A percentile compares a stretch with the other conserved stretches of the same genome.
Conservation (phyloP, 1,140 invertebrate species). For the Elymnias hypermnestra region DNA sequence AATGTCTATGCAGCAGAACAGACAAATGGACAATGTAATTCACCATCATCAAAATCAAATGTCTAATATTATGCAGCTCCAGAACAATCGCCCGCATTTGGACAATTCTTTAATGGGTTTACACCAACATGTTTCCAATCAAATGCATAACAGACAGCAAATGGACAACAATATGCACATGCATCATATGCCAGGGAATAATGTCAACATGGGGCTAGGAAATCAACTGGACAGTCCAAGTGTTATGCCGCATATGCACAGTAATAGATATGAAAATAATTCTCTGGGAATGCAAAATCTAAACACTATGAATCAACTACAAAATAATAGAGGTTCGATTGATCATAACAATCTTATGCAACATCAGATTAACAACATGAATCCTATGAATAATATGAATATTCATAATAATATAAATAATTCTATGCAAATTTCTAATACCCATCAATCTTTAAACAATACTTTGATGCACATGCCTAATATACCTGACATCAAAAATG, state of each 20-base stretch:
- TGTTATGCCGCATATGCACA: conserved; percentile 47
- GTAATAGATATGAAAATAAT: conserved; percentile 59
- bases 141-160: conserved; percentile 67
- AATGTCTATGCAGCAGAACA: conserved; percentile 60
- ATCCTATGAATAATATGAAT: conserved; percentile 53
- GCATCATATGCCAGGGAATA: conserved; percentile 62
- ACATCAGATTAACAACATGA: conserved; percentile 64
- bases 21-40: conserved; percentile 55
- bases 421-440: conserved; percentile 54
- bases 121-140: conserved; percentile 62
- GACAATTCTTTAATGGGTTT: conserved; percentile 61
- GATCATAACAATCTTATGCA: conserved; percentile 61
- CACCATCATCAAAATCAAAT: conserved; percentile 66
- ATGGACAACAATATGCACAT: conserved; percentile 66
- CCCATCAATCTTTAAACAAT: conserved; percentile 56
- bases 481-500: conserved; percentile 69
- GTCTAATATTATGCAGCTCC: conserved; percentile 64
- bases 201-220: conserved; percentile 45
- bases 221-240: conserved; percentile 55
- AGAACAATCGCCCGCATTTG: conserved; percentile 53
- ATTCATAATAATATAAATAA: conserved; percentile 57
- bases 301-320: conserved; percentile 61
- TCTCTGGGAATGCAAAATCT: conserved; percentile 60
- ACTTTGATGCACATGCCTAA: conserved; percentile 62
- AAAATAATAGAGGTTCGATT: conserved; percentile 55